Evolutionary conservation across 2,113 vertebrate species (phyloP).

Genomic region (Oostethus manadensis): DNA sequence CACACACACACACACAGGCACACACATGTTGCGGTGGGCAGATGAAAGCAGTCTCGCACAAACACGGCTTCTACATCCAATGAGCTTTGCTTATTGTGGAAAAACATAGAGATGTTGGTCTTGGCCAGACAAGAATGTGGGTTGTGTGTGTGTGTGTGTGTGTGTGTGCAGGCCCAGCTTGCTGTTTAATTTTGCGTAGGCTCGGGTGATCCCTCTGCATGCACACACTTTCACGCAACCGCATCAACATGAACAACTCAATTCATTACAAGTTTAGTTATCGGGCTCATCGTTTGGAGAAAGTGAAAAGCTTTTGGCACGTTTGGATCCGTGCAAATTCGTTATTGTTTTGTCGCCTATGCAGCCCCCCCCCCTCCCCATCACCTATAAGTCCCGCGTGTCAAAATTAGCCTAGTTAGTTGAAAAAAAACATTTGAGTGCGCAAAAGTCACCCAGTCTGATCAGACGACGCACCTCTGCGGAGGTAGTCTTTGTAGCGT

Average conservation of each 20-base stretch:
- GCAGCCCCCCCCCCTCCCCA: background rate
- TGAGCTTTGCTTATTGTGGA: conserved; percentile 54
- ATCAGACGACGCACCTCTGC: background rate
- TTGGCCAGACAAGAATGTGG: conserved; percentile 60
- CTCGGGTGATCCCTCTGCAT: conserved; percentile 10
- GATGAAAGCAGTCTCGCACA: conserved; percentile 61
- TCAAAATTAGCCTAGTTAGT: conserved; percentile 4
- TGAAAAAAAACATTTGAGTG: conserved; percentile 12
- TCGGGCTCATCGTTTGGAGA: conserved; percentile 19
- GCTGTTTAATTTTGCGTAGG: conserved; percentile 41
- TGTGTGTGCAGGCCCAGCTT: background rate
- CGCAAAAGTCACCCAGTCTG: conserved; percentile 10
- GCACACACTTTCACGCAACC: background rate
- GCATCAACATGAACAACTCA: conserved; percentile 9
- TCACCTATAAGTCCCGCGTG: conserved; percentile 6
- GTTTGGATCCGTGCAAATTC: background rate
- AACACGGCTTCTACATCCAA: conserved; percentile 52
- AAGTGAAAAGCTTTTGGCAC: conserved; percentile 16
- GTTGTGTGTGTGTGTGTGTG: conserved; percentile 18
- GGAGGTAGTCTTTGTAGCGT: conserved; percentile 7
- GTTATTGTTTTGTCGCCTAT: background rate
- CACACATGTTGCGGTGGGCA: conserved; percentile 45
- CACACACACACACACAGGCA: conserved; percentile 21
- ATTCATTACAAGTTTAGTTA: conserved; percentile 18
- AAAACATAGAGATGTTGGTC: conserved; percentile 65